Conservation (phyloP, 2,888 invertebrate genomes). For the Branchellion lobata region DNA sequence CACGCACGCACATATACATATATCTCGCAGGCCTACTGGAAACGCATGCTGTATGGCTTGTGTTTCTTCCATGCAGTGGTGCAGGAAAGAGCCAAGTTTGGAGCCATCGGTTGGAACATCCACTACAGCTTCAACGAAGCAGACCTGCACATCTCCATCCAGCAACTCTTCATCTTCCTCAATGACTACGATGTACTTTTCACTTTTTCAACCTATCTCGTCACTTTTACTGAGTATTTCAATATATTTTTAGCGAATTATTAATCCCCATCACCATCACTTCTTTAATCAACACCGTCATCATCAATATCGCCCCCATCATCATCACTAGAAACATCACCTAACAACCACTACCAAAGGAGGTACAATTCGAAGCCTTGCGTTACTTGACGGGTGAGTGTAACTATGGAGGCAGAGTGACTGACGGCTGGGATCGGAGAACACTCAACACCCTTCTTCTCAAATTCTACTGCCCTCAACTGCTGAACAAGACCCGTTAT, state of each 20-base stretch:
- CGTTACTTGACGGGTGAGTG: conserved; percentile 65
- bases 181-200: conserved; percentile 64
- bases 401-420: conserved; percentile 65
- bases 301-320: too few species aligned
- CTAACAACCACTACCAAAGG: too few species aligned
- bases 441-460: conserved; percentile 63
- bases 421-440: conserved; percentile 64
- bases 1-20: not conserved
- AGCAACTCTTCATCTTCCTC: conserved; percentile 64
- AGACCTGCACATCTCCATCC: conserved; percentile 64
- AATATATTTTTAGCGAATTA: too few species aligned
- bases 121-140: conserved; percentile 66
- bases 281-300: too few species aligned
- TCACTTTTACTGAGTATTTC: too few species aligned
- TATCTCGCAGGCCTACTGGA: conserved; percentile 59
- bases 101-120: conserved; percentile 66
- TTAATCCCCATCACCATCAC: too few species aligned
- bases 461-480: conserved; percentile 61
- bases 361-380: conserved; percentile 63
- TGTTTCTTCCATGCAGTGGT: conserved; percentile 66
- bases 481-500: conserved; percentile 58
- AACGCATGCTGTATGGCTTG: conserved; percentile 63
- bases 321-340: too few species aligned
- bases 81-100: conserved; percentile 65
- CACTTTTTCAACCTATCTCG: too few species aligned